phyloP scores from a whole-genome alignment of 2,888 invertebrate genomes.

The Mythimna pallens region DNA sequence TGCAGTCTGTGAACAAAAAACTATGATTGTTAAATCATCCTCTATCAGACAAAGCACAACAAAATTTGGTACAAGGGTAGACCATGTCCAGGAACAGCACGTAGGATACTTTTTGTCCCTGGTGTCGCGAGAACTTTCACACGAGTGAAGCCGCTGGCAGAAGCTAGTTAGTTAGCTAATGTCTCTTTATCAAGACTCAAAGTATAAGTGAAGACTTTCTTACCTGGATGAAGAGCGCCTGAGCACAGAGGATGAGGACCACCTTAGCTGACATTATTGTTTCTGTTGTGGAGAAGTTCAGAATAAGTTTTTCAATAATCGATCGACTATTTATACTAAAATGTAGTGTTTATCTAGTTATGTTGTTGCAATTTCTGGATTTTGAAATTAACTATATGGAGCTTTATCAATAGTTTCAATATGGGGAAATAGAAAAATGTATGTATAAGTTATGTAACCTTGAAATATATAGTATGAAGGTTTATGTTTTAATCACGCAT shows the following conservation, averaged over 20 bases:
- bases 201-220: not conserved
- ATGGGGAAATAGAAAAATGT: not conserved
- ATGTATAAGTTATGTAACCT: not conserved
- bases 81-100: too few species aligned
- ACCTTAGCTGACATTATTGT: constrained; percentile 37
- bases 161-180: too few species aligned
- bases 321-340: constrained; percentile 35
- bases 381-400: not conserved
- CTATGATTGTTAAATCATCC: too few species aligned
- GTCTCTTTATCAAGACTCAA: not conserved
- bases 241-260: constrained; percentile 26
- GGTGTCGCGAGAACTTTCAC: too few species aligned
- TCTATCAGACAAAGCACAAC: too few species aligned
- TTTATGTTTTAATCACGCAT: too few species aligned
- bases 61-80: too few species aligned
- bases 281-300: constrained; percentile 23
- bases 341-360: constrained; percentile 19
- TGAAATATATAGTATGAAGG: not conserved
- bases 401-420: not conserved
- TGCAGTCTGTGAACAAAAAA: too few species aligned
- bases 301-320: constrained; percentile 25
- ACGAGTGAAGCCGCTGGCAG: too few species aligned
- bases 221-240: constrained; percentile 27
- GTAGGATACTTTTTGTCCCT: too few species aligned
- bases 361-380: not conserved